Evolutionary conservation across 2,888 invertebrate genomes (phyloP), one percentile per base, ranked within the genome.

Genomic region (Gisinianus flammeolus): DNA sequence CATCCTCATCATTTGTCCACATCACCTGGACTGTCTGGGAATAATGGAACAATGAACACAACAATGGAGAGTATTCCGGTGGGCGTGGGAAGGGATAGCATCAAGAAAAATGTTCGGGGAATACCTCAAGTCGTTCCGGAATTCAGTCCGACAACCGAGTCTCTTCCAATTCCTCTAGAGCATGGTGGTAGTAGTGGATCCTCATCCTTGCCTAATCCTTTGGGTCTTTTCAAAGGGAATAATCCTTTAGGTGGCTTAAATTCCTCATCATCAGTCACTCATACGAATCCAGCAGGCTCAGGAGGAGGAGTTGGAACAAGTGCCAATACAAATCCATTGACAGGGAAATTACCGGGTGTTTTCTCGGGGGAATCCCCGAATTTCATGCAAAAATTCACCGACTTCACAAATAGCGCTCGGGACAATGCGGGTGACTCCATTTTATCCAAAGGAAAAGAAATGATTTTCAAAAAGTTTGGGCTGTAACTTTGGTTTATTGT

Each of bases 381-480:
- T 88, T 90, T 95, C 84, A 94, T 95, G 92, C 94, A 94, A 87
- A 95, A 95, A 88, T 91, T 95, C 87, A 92, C 93, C 85, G 95
- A 95, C 87, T 94, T 95, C 89, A 93, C 94, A 78, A 84, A 83
- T 74, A 81, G 80, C 80, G 83, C 85, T 69, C 83, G 81, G 64
- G 84, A 83, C 35, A 82, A 93, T 81, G 94, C 94, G 85, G 95
- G 95, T 82, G 94, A 94, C 85, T 95, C 95, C 87, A 94, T 95
- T 85, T 90, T 95, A 85, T 94, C 95, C 86, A 95, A 95, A 88
- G 95, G 95, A 86, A 95, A 96, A 89, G 95, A 95, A 90, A 92
- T 95, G 85, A 94, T 95, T 87, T 95, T 96, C 88, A 95, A 95
- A 93, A 94, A 94, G 89, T 96, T 96, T 79, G 79, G 79, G 26